These are phyloP conservation scores for Drosophila eugracilis DNA, from an alignment of 1,140 invertebrate species.

Conservation along the genomic window DNA sequence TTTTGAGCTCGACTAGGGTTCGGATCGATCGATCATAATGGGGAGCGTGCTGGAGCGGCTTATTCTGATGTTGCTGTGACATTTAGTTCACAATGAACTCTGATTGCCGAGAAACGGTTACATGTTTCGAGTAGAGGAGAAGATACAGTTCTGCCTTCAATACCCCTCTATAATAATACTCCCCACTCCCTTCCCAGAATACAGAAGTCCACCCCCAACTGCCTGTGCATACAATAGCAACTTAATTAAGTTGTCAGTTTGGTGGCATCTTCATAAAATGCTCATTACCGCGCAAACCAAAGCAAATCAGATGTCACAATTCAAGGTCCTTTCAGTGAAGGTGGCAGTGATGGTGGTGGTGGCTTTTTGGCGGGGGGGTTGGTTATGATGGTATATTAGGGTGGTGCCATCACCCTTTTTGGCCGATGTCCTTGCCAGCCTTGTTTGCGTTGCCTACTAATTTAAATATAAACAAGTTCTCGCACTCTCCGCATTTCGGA, in stretches of 20 bases:
- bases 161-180: not conserved
- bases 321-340: conserved; percentile 53
- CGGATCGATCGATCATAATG: conserved; percentile 61
- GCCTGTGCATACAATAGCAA: conserved; percentile 66
- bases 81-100: conserved; percentile 49
- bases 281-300: conserved; percentile 66
- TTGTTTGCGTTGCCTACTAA: conserved; percentile 74
- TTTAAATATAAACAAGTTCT: conserved; percentile 81
- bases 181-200: not conserved
- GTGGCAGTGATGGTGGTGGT: too few relatives aligned
- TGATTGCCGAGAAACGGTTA: conserved; percentile 55
- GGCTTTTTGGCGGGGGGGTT: conserved; percentile 8
- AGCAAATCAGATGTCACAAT: conserved; percentile 72
- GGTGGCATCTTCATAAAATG: conserved; percentile 72
- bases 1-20: conserved; percentile 5
- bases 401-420: conserved; percentile 61
- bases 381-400: conserved; percentile 11
- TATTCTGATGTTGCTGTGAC: conserved; percentile 12
- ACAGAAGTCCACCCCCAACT: conserved; percentile 28
- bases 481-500: conserved; percentile 52
- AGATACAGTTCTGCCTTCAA: not conserved
- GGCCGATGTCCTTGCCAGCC: conserved; percentile 31
- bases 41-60: conserved; percentile 9
- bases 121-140: conserved; percentile 10
- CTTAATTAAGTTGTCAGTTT: conserved; percentile 79